Evolutionary conservation across 2,888 invertebrate genomes (phyloP).

Genomic region (Thera obeliscata): DNA sequence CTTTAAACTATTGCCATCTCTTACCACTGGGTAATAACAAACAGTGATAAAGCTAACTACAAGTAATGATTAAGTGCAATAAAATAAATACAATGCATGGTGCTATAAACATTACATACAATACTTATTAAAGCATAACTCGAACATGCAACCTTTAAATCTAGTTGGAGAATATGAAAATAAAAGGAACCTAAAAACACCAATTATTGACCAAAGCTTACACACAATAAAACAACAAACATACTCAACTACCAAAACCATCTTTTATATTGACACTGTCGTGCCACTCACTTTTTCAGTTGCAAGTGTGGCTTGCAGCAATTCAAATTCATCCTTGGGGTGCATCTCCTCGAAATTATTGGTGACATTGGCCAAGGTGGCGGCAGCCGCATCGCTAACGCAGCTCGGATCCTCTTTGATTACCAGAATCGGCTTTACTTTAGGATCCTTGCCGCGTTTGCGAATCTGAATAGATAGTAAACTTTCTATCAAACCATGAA

Average conservation of each 20-base stretch:
- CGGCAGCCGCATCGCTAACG: conserved; percentile 77
- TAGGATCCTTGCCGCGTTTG: conserved; percentile 88
- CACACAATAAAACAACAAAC: conserved; percentile 7
- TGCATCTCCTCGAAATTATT: conserved; percentile 92
- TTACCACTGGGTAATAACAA: no score
- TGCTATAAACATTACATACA: neutral
- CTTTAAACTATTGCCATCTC: neutral
- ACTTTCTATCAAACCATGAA: conserved; percentile 17
- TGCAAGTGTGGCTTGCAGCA: conserved; percentile 72
- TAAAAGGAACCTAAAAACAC: conserved; percentile 1
- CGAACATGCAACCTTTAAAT: neutral
- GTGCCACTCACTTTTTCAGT: conserved; percentile 78
- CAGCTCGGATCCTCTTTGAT: conserved; percentile 89
- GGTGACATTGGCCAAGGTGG: conserved; percentile 67
- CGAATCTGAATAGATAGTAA: conserved; percentile 79
- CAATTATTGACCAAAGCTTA: conserved; percentile 23
- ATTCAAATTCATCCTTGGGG: conserved; percentile 91
- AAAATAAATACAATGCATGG: neutral
- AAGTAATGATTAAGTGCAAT: neutral
- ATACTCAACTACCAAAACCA: conserved; percentile 22
- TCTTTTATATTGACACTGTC: conserved; percentile 34
- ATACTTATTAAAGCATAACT: conserved; percentile 3
- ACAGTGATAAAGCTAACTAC: no score
- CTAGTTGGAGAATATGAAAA: neutral
- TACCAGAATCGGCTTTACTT: conserved; percentile 89